Conservation (phyloP, 2,888 invertebrate genomes). For the Agapostemon virescens region DNA sequence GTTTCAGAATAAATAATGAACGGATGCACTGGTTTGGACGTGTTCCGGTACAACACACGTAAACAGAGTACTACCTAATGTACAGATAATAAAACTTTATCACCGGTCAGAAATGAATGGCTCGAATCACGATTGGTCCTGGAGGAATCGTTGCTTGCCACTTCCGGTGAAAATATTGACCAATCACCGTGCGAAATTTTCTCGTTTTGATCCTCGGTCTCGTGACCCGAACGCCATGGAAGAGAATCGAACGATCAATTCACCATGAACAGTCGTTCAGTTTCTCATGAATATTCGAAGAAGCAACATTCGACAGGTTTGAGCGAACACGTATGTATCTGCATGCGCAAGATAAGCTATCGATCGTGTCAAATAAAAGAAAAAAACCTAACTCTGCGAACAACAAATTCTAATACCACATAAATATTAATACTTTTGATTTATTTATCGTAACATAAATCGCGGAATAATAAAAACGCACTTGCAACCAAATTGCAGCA, state of each 20-base stretch:
- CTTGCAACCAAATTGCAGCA: too few species aligned
- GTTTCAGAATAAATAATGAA: neutral
- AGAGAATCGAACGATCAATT: neutral
- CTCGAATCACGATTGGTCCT: neutral
- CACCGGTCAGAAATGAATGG: neutral
- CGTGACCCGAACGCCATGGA: neutral
- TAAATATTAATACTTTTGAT: neutral
- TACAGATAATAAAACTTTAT: neutral
- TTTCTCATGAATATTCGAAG: constrained; percentile 31
- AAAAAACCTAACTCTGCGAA: neutral
- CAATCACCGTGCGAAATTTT: constrained; percentile 4
- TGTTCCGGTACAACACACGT: neutral
- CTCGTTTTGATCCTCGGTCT: neutral
- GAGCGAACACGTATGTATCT: constrained; percentile 32
- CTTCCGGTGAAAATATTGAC: neutral
- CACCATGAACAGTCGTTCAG: neutral
- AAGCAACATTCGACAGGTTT: constrained; percentile 43
- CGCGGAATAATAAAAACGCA: neutral
- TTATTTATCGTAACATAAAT: neutral
- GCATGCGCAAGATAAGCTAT: neutral
- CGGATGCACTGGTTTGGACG: neutral
- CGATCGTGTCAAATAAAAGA: neutral
- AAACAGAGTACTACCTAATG: neutral
- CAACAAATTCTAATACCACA: neutral
- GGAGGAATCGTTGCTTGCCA: neutral